A percentile compares a stretch with the other conserved stretches of the same genome.
phyloP scores from a whole-genome alignment of 2,888 invertebrate species.

The Cosmia pyralina region DNA sequence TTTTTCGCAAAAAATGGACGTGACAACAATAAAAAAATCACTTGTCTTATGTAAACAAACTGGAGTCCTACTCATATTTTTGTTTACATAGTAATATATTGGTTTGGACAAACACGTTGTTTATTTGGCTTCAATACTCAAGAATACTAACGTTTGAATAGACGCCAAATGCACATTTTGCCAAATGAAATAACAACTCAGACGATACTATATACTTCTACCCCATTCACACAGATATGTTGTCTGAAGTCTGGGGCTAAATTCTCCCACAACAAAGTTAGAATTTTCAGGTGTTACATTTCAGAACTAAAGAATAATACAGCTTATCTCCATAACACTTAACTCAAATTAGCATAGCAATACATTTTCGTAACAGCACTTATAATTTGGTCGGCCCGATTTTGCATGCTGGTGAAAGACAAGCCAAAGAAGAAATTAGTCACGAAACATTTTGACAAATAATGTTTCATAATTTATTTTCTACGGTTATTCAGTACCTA shows the following conservation, averaged over 20 bases:
- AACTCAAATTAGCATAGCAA: constrained; percentile 41
- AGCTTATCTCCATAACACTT: constrained; percentile 13
- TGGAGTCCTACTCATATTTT: constrained; percentile 42
- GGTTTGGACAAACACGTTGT: constrained; percentile 72
- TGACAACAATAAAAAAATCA: constrained; percentile 19
- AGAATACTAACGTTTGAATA: constrained; percentile 80
- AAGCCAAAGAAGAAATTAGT: constrained; percentile 69
- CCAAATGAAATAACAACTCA: constrained; percentile 84
- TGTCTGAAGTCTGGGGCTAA: constrained; percentile 70
- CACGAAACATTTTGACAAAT: constrained; percentile 67
- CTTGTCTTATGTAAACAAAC: constrained; percentile 28
- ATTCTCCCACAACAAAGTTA: constrained; percentile 56
- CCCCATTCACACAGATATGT: constrained; percentile 66
- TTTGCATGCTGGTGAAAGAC: constrained; percentile 65
- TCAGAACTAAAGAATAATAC: not conserved
- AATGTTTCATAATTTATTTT: constrained; percentile 49
- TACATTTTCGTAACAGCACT: constrained; percentile 42
- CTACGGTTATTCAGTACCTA: constrained; percentile 8
- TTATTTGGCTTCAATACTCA: constrained; percentile 78
- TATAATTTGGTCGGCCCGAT: constrained; percentile 38
- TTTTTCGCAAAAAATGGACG: not conserved
- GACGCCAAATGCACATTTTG: constrained; percentile 86
- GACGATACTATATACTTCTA: constrained; percentile 77
- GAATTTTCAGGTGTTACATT: constrained; percentile 24
- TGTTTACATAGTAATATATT: constrained; percentile 53